Evolutionary conservation across 2,113 vertebrate species (phyloP), one percentile per base, ranked within the genome.

Genomic region (Notothenia coriiceps): DNA sequence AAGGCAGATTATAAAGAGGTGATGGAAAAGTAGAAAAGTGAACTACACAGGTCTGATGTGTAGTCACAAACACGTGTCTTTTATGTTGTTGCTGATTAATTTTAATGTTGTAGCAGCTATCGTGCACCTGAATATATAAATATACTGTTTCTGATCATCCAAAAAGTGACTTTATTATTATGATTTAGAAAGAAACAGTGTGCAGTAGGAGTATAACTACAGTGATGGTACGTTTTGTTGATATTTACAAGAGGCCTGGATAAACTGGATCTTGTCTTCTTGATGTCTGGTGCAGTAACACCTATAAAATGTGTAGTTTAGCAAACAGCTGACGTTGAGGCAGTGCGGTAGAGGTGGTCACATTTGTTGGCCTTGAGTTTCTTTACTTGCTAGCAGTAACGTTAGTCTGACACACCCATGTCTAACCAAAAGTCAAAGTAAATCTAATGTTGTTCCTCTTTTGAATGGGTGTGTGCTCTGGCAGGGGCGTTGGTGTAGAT

Each of bases 41-140:
- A 44, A 43, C 22, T n/a, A 60, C 35, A 35, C 54, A 55, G 6
- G 55, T 62, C 10, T 25, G 55, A 72, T 61, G 15, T 74, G 47
- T 35, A 64, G 69, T 49, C 13, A 35, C 9, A 67, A 56, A 40
- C n/a, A 55, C 46, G 59, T 5, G 33, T 74, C 20, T 56, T 64
- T 22, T 43, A 40, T 80, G 40, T 85, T 18, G 56, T 33, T 66
- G 61, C 65, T 56, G 35, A 74, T 56, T 82, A 1, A 55, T 76
- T 75, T 71, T 4, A 70, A 5, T 65, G 44, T 49, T 63, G 46
- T 74, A 80, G 79, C 80, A 76, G 67, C 54, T 62, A 65, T n/a
- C 4, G 56, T 68, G 29, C 18, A 52, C 29, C 70, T 51, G 17
- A 57, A 61, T 20, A 63, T 70, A 51, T 82, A 18, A 72, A 69